Evolutionary conservation across 1,140 invertebrate genomes (phyloP).

Genomic region (Drosophila pallidifrons): DNA sequence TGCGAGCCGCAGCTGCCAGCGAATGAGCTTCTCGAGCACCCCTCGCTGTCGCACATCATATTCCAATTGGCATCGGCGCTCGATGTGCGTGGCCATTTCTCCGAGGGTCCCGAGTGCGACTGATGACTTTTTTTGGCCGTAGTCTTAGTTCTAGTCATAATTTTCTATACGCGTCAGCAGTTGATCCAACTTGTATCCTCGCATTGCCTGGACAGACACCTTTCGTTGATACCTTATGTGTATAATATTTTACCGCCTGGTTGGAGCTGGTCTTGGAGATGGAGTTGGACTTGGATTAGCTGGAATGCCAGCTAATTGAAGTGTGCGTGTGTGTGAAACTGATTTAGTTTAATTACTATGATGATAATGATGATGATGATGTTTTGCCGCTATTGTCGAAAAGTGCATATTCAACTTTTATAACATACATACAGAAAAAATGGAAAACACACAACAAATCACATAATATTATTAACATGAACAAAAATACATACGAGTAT

Average conservation of each 20-base stretch:
- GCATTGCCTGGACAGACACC: constrained; percentile 46
- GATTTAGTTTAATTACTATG: constrained; percentile 19
- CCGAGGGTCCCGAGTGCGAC: constrained; percentile 90
- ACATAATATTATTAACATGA: constrained; percentile 27
- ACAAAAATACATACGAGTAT: constrained; percentile 31
- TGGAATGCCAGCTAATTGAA: constrained; percentile 34
- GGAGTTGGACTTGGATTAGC: constrained; percentile 34
- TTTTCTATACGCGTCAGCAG: constrained; percentile 59
- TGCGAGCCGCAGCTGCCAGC: constrained; percentile 95
- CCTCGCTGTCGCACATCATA: constrained; percentile 91
- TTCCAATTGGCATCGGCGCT: constrained; percentile 93
- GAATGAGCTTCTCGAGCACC: constrained; percentile 95
- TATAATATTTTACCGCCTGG: constrained; percentile 65
- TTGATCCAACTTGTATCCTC: constrained; percentile 52
- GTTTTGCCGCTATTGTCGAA: constrained; percentile 42
- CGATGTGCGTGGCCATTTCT: constrained; percentile 92
- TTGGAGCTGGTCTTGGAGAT: constrained; percentile 32
- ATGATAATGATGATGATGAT: constrained; percentile 19
- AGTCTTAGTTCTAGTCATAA: constrained; percentile 60
- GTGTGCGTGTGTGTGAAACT: constrained; percentile 3
- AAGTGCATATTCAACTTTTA: constrained; percentile 48
- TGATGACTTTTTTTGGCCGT: constrained; percentile 86
- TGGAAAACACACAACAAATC: background rate
- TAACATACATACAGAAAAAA: constrained; percentile 37
- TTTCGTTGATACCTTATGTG: constrained; percentile 62